Base-by-base conservation (phyloP, 2,113 vertebrate species). In the Esox niger region DNA sequence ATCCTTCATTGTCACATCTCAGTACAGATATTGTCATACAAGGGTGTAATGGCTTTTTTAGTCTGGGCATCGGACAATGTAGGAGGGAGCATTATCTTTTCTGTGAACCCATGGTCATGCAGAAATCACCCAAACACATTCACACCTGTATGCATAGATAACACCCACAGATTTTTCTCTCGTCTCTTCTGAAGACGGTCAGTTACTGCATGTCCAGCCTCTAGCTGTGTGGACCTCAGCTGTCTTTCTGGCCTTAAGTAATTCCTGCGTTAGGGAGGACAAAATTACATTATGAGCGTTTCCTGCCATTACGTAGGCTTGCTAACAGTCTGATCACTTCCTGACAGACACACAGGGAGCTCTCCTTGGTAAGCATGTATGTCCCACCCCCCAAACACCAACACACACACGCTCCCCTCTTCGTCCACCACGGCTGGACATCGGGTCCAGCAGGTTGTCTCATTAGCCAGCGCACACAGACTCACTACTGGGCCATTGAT, bases 281-380 rank as follows among this genome's bases (percentile, higher is more conserved):
- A 76, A 71, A 68, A 86, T 83, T 85, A 83, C 84, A 86, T 73
- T 69, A 72, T 77, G 76, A 79, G 64, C 78, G 77, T 85, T 87
- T 88, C 83, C 82, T 86, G 82, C 52, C 65, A 84, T 87, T 88
- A 88, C 82, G 78, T 80, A 59, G 74, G 58, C 30, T 35, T 74
- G 58, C 20, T 35, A 76, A 72, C 77, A 82, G 64, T 73, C 73
- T 84, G 74, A 62, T 82, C 52, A 66, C 67, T 81, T 46, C 74
- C 71, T 4, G 1, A 71, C 72, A 67, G 20, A 1, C 69, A n/a
- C n/a, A n/a, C n/a, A n/a, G n/a, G n/a, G n/a, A n/a, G n/a, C n/a
- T n/a, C n/a, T n/a, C n/a, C n/a, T n/a, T n/a, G n/a, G n/a, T n/a
- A n/a, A n/a, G n/a, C n/a, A n/a, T n/a, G n/a, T n/a, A n/a, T n/a